phyloP scores from a whole-genome alignment of 2,888 invertebrate genomes.

The Stenotaenia linearis region DNA sequence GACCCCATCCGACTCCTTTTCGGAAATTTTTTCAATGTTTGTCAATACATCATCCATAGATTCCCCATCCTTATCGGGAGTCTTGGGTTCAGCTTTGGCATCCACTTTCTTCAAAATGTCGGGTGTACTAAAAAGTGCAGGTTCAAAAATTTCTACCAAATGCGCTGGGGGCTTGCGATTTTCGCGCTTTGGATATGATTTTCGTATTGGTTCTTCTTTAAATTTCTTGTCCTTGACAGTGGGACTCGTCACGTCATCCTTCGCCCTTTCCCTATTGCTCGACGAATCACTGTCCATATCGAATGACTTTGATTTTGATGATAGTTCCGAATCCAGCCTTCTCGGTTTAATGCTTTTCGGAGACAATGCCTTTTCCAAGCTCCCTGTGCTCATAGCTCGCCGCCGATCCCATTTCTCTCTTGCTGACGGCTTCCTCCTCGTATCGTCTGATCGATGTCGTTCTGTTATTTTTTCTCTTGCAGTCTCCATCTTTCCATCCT shows the following conservation, averaged over 20 bases:
- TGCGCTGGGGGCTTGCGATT: slow-evolving; percentile 60
- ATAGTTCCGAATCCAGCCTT: not conserved
- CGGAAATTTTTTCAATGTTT: not conserved
- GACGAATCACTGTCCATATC: not conserved
- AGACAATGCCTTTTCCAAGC: not conserved
- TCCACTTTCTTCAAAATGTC: slow-evolving; percentile 54
- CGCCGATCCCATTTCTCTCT: not conserved
- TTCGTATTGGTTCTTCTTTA: slow-evolving; percentile 31
- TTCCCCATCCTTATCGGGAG: slow-evolving; percentile 2
- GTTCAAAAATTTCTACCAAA: slow-evolving; percentile 51
- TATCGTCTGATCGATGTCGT: not conserved
- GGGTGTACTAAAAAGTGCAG: slow-evolving; percentile 69
- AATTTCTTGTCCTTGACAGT: not conserved
- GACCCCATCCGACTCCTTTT: not conserved
- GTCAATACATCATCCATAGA: not conserved
- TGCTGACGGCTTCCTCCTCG: not conserved
- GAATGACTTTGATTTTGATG: not conserved
- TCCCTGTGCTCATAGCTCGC: not conserved
- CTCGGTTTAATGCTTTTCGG: not conserved
- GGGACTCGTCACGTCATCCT: not conserved
- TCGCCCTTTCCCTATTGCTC: not conserved
- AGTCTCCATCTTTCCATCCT: not conserved
- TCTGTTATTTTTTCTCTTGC: not conserved
- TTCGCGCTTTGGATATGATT: slow-evolving; percentile 40
- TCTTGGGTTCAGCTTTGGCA: slow-evolving; percentile 31